Evolutionary conservation across 2,888 invertebrate genomes (phyloP).

Genomic region (Campopleginae sp.): DNA sequence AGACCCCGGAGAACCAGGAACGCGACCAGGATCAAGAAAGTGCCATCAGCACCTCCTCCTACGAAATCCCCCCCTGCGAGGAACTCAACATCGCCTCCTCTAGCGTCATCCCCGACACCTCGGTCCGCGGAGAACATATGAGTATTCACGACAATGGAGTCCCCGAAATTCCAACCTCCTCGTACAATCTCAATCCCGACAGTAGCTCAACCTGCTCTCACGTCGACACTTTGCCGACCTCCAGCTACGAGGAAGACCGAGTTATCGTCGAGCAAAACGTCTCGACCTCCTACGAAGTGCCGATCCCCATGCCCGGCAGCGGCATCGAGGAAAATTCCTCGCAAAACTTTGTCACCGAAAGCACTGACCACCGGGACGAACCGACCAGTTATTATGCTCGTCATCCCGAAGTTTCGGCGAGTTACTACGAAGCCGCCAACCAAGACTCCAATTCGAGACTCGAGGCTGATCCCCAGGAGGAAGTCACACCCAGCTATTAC

Average conservation of each 20-base stretch:
- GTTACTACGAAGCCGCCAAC: conserved; percentile 77
- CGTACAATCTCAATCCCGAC: conserved; percentile 81
- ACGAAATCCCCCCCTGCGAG: conserved; percentile 82
- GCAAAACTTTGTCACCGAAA: conserved; percentile 81
- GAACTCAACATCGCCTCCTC: conserved; percentile 82
- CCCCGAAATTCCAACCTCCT: conserved; percentile 82
- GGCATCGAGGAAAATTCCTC: conserved; percentile 80
- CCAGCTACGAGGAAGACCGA: conserved; percentile 81
- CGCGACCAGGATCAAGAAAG: conserved; percentile 83
- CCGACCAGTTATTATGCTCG: conserved; percentile 80
- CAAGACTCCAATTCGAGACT: conserved; percentile 77
- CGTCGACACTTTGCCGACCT: conserved; percentile 79
- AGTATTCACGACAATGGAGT: conserved; percentile 82
- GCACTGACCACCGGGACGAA: conserved; percentile 78
- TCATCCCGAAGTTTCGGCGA: conserved; percentile 77
- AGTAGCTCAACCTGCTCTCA: conserved; percentile 79
- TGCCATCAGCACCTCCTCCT: conserved; percentile 83
- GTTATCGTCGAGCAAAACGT: conserved; percentile 81
- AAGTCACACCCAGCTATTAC: conserved; percentile 80
- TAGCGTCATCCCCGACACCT: conserved; percentile 79
- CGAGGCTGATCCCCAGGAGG: conserved; percentile 77
- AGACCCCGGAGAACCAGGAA: conserved; percentile 82
- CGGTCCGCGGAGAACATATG: conserved; percentile 77
- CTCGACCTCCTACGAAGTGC: conserved; percentile 81
- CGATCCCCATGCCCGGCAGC: conserved; percentile 80